These are phyloP conservation scores for Acrocera orbiculus DNA, from an alignment of 2,888 invertebrate genomes.

Conservation along the genomic window DNA sequence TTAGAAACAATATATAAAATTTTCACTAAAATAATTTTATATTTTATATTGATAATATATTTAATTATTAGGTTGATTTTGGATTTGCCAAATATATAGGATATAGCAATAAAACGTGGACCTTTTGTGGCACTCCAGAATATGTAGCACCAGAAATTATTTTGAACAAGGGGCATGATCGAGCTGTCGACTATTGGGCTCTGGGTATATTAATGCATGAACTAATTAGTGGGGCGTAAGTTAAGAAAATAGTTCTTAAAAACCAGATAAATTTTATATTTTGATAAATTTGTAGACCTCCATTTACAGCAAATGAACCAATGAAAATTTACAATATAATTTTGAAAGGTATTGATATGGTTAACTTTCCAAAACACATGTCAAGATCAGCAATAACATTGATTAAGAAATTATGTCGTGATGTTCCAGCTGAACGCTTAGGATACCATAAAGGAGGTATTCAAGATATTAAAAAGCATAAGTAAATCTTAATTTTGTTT, in stretches of 20 bases:
- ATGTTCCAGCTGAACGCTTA: constrained; percentile 71
- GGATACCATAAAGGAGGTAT: constrained; percentile 82
- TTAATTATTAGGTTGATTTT: constrained; percentile 54
- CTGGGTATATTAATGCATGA: constrained; percentile 79
- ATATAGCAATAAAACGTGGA: constrained; percentile 73
- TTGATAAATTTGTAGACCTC: constrained; percentile 37
- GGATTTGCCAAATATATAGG: constrained; percentile 82
- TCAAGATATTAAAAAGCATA: constrained; percentile 69
- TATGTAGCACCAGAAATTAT: constrained; percentile 85
- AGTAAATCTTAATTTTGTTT: constrained; percentile 32
- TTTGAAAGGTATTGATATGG: constrained; percentile 75
- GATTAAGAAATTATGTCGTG: constrained; percentile 71
- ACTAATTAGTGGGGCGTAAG: constrained; percentile 66
- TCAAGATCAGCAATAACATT: constrained; percentile 62
- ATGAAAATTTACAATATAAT: constrained; percentile 93
- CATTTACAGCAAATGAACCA: constrained; percentile 77
- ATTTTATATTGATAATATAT: neutral
- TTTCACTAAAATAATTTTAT: neutral
- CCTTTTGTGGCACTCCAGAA: constrained; percentile 93
- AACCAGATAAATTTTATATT: too few relatives aligned
- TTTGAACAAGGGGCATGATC: constrained; percentile 54
- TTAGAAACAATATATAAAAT: neutral
- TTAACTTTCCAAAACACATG: constrained; percentile 66
- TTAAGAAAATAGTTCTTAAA: constrained; percentile 10
- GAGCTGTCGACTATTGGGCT: constrained; percentile 91